These are phyloP conservation scores for Toxotes jaculatrix DNA, from an alignment of 2,113 vertebrate species.

Conservation along the genomic window DNA sequence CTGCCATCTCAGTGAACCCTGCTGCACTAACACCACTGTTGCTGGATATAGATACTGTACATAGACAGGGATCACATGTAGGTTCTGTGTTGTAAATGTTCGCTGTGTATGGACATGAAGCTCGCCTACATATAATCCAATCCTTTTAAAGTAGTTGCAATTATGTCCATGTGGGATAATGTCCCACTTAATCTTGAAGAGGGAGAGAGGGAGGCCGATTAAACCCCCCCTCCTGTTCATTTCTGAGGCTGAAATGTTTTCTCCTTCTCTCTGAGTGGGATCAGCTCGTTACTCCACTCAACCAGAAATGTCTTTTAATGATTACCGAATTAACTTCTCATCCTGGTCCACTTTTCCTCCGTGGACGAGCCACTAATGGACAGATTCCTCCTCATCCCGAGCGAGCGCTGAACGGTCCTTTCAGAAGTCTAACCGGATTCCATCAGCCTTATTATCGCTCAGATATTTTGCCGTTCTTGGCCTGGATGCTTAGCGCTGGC, in stretches of 20 bases:
- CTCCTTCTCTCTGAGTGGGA: conserved; percentile 57
- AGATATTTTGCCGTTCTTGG: conserved; percentile 52
- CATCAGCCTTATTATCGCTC: conserved; percentile 61
- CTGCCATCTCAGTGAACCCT: background rate
- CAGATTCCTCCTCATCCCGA: background rate
- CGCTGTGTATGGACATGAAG: conserved; percentile 23
- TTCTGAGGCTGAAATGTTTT: conserved; percentile 68
- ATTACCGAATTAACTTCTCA: conserved; percentile 57
- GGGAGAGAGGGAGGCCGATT: conserved; percentile 62
- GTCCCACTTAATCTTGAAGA: conserved; percentile 79
- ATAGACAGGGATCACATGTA: conserved; percentile 11
- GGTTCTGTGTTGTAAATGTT: conserved; percentile 28
- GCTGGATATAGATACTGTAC: conserved; percentile 9
- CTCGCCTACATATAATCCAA: conserved; percentile 70
- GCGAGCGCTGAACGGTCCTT: background rate
- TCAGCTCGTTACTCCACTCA: conserved; percentile 29
- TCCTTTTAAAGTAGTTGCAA: conserved; percentile 85
- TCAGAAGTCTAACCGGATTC: conserved; percentile 42
- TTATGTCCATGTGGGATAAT: conserved; percentile 80
- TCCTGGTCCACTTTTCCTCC: conserved; percentile 17
- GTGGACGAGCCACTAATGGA: conserved; percentile 60
- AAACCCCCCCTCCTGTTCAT: conserved; percentile 58
- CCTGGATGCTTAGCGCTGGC: conserved; percentile 52
- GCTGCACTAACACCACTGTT: conserved; percentile 38
- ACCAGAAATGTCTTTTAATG: conserved; percentile 57